phyloP scores from a whole-genome alignment of 2,797 vertebrate genomes.

The Pygocentrus nattereri region DNA sequence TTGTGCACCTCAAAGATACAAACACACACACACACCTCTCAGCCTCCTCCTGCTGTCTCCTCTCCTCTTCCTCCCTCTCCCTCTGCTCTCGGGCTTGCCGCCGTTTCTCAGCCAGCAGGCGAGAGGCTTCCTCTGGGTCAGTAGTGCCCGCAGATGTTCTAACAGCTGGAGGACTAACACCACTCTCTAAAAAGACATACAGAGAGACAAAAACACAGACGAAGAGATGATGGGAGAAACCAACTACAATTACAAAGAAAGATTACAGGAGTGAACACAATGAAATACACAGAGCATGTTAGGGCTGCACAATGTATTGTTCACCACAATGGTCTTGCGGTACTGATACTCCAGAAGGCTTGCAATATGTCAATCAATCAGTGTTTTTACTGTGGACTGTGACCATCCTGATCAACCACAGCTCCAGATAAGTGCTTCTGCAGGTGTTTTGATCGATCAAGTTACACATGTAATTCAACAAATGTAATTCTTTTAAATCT shows the following conservation, averaged over 20 bases:
- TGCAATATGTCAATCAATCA: not conserved
- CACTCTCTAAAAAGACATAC: slow-evolving; percentile 56
- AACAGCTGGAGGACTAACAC: slow-evolving; percentile 63
- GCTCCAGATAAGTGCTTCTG: no score
- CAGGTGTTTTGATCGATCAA: no score
- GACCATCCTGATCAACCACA: no score
- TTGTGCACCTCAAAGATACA: not conserved
- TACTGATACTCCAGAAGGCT: not conserved
- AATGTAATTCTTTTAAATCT: no score
- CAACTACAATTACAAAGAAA: not conserved
- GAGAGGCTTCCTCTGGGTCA: slow-evolving; percentile 91
- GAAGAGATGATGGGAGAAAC: not conserved
- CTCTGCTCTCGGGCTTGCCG: slow-evolving; percentile 92
- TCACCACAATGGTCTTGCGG: not conserved
- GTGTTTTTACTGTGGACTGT: no score
- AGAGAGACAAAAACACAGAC: not conserved
- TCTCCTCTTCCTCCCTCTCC: slow-evolving; percentile 90
- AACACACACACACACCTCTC: slow-evolving; percentile 82
- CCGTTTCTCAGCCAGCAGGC: slow-evolving; percentile 91
- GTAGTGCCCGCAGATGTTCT: slow-evolving; percentile 90
- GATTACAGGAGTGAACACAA: not conserved
- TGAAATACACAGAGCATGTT: no score
- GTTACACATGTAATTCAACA: no score
- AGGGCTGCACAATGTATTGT: no score
- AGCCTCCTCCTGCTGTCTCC: slow-evolving; percentile 84